These are phyloP conservation scores for Anarrhichthys ocellatus DNA, from an alignment of 2,113 vertebrate species.

Conservation along the genomic window DNA sequence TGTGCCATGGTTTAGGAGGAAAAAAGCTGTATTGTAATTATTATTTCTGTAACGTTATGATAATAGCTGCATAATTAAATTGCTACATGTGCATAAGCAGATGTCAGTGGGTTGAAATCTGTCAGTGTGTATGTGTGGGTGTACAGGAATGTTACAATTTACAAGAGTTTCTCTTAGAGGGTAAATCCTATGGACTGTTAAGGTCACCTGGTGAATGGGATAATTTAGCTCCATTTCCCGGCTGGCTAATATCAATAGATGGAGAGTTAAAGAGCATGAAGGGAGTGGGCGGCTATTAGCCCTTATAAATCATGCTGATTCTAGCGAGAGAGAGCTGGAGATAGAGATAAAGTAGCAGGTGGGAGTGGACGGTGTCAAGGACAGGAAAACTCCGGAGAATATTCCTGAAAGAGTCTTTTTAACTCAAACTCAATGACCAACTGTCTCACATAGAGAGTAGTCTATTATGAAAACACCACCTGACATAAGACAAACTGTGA, in stretches of 20 bases:
- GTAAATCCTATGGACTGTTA: slow-evolving; percentile 66
- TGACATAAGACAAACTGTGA: not conserved
- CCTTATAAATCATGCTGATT: slow-evolving; percentile 63
- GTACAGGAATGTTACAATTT: slow-evolving; percentile 13
- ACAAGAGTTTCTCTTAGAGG: slow-evolving; percentile 31
- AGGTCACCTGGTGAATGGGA: slow-evolving; percentile 64
- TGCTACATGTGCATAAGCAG: not conserved
- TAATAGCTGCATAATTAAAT: slow-evolving; percentile 35
- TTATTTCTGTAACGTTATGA: slow-evolving; percentile 30
- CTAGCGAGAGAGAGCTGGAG: slow-evolving; percentile 25
- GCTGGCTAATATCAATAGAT: slow-evolving; percentile 68
- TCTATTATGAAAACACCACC: not conserved
- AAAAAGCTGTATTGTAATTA: slow-evolving; percentile 5
- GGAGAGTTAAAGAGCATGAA: slow-evolving; percentile 69
- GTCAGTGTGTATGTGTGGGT: slow-evolving; percentile 1
- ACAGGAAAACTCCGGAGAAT: slow-evolving; percentile 32
- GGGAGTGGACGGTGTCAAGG: slow-evolving; percentile 42
- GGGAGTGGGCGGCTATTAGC: slow-evolving; percentile 55
- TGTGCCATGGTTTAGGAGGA: not conserved
- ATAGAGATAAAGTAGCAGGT: slow-evolving; percentile 23
- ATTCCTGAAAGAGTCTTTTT: slow-evolving; percentile 30
- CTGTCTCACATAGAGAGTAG: not conserved
- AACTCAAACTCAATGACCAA: slow-evolving; percentile 5
- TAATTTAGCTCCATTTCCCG: slow-evolving; percentile 75
- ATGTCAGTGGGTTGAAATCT: slow-evolving; percentile 13